These are phyloP conservation scores for Nematostella vectensis DNA, from an alignment of 92 coral and sea anemone species.

Conservation along the genomic window DNA sequence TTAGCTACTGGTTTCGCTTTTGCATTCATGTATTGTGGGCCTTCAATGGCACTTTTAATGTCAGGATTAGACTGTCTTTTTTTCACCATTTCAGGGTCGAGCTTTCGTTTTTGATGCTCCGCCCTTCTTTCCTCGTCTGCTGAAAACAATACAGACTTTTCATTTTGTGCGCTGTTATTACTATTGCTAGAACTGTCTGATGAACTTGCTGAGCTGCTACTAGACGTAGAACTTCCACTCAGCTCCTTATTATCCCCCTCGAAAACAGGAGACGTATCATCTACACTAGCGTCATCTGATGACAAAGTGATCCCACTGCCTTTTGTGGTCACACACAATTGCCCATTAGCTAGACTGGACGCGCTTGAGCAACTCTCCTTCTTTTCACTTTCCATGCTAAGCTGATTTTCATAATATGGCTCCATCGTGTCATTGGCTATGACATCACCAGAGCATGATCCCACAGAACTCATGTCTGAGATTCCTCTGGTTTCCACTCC, in stretches of 20 bases:
- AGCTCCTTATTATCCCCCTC: conserved; percentile 30
- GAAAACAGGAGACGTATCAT: conserved; percentile 20
- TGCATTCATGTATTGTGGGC: conserved; percentile 41
- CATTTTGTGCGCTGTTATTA: neutral
- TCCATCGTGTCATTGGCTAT: neutral
- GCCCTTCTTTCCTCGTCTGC: neutral
- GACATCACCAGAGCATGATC: neutral
- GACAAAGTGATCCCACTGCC: neutral
- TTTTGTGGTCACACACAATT: neutral
- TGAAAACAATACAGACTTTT: neutral
- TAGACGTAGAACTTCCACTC: conserved; percentile 45
- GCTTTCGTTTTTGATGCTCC: neutral
- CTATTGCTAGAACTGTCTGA: conserved; percentile 28
- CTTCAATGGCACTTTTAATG: conserved; percentile 24
- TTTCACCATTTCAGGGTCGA: conserved; percentile 1
- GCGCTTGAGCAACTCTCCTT: neutral
- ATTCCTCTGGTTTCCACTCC: neutral
- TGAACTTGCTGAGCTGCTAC: conserved; percentile 24
- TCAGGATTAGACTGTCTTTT: conserved; percentile 43
- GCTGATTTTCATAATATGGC: conserved; percentile 18
- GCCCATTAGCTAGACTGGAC: neutral
- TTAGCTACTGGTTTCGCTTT: conserved; percentile 47
- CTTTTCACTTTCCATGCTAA: conserved; percentile 8
- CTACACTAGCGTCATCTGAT: conserved; percentile 10
- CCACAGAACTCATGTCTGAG: neutral